Percentiles rank a stretch among this genome's conserved stretches.
Conservation (phyloP, 2,797 vertebrate genomes). For the Macrochelys suwanniensis region DNA sequence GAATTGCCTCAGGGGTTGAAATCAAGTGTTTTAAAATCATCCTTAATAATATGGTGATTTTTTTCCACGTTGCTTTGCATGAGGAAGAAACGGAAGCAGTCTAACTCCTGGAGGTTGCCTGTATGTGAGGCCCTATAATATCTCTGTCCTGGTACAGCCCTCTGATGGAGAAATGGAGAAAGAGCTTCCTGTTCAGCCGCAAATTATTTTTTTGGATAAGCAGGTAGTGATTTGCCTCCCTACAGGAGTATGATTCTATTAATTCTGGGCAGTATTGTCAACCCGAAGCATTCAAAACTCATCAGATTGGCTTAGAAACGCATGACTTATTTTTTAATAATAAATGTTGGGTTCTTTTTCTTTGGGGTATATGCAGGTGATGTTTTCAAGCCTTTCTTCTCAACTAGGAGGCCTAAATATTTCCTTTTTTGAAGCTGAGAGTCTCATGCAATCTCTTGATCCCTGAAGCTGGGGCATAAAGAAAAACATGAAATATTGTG, state of each 20-base stretch:
- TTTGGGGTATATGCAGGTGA: neutral
- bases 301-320: neutral
- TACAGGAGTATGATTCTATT: accelerated
- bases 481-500: neutral
- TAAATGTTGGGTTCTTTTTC: neutral
- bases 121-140: constrained; percentile 73
- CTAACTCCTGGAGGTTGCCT: constrained; percentile 35
- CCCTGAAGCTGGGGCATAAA: neutral
- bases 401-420: neutral
- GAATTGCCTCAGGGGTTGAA: neutral
- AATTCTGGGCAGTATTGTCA: neutral
- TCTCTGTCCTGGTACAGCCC: constrained; percentile 78
- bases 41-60: neutral
- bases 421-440: neutral
- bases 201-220: constrained; percentile 79
- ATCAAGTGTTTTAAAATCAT: neutral
- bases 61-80: neutral
- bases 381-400: neutral
- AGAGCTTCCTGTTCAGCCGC: constrained; percentile 76
- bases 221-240: constrained; percentile 65
- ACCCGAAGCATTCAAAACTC: neutral
- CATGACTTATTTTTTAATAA: neutral
- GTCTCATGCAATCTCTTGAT: neutral
- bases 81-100: constrained; percentile 74
- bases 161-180: constrained; percentile 78